These are phyloP conservation scores for Diacarnus erythraeanus DNA, from an alignment of 37 sponge, comb jelly and placozoan genomes.

Conservation along the genomic window DNA sequence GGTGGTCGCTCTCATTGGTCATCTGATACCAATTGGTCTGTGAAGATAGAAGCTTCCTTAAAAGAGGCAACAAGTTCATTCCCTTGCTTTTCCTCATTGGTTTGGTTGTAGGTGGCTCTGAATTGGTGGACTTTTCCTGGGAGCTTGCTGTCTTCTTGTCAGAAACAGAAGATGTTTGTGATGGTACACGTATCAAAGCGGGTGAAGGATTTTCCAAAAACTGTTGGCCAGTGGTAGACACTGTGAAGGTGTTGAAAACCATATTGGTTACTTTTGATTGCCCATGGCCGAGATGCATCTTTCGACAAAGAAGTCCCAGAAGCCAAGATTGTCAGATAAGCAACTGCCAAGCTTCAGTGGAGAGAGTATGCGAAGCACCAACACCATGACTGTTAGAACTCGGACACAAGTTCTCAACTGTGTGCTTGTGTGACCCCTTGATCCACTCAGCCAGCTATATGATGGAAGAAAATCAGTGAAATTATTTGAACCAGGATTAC, in stretches of 20 bases:
- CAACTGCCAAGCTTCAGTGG: conserved; percentile 9
- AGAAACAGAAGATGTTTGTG: not conserved
- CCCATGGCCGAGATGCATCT: conserved; percentile 33
- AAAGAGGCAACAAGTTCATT: conserved; percentile 4
- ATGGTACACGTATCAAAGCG: no score
- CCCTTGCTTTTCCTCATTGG: conserved; percentile 19
- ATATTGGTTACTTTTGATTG: not conserved
- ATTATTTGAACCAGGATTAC: not conserved
- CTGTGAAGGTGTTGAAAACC: conserved; percentile 25
- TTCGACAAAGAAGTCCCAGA: not conserved
- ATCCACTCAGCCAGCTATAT: no score
- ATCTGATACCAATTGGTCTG: conserved; percentile 17
- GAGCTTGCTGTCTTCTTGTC: no score
- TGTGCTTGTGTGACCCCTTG: not conserved
- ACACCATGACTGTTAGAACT: conserved; percentile 18
- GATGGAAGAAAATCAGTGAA: not conserved
- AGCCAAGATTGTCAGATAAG: conserved; percentile 43
- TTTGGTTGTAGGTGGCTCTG: not conserved
- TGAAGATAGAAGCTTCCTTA: conserved; percentile 10
- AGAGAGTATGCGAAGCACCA: not conserved
- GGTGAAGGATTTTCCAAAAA: no score
- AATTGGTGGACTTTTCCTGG: no score
- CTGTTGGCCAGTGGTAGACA: conserved; percentile 16
- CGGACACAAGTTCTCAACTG: no score
- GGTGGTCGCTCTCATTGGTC: not conserved